Percentiles rank a stretch among this genome's conserved stretches.
Evolutionary conservation across 1,140 invertebrate genomes (phyloP).

Genomic region (Macrobrachium rosenbergii): DNA sequence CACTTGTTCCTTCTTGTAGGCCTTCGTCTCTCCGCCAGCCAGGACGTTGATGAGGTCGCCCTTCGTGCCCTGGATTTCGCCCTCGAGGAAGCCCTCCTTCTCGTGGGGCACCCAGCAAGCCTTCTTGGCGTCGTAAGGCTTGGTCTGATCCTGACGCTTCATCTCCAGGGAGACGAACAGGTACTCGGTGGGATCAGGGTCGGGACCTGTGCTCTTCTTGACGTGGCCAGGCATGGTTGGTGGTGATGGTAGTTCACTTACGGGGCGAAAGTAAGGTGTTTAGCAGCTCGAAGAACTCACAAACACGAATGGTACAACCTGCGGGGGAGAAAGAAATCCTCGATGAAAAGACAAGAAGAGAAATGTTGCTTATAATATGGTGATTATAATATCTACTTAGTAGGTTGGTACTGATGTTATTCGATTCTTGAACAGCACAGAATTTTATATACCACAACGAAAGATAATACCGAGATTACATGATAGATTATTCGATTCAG

Average conservation of each 20-base stretch:
- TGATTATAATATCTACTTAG: background rate
- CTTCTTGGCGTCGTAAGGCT: constrained; percentile 60
- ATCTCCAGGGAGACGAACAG: constrained; percentile 51
- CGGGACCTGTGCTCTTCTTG: constrained; percentile 47
- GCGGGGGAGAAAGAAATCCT: background rate
- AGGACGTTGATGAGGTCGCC: constrained; percentile 58
- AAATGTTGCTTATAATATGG: background rate
- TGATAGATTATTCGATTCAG: too few species aligned
- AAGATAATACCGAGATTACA: too few species aligned
- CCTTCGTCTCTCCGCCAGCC: constrained; percentile 55
- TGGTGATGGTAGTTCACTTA: constrained; percentile 15
- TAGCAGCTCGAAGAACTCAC: constrained; percentile 44
- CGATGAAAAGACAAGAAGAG: too few species aligned
- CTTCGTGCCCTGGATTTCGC: constrained; percentile 51
- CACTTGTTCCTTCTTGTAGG: constrained; percentile 56
- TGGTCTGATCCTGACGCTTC: constrained; percentile 56
- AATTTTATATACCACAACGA: too few species aligned
- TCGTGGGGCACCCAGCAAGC: constrained; percentile 52
- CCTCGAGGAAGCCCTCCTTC: constrained; percentile 53
- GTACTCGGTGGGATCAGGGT: constrained; percentile 55
- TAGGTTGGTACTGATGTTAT: too few species aligned
- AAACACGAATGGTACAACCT: constrained; percentile 22
- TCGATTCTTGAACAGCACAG: too few species aligned
- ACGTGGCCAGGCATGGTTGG: constrained; percentile 59
- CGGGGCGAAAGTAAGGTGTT: constrained; percentile 15